Base-by-base conservation (phyloP, 2,888 invertebrate species). In the Helobdella robusta region DNA sequence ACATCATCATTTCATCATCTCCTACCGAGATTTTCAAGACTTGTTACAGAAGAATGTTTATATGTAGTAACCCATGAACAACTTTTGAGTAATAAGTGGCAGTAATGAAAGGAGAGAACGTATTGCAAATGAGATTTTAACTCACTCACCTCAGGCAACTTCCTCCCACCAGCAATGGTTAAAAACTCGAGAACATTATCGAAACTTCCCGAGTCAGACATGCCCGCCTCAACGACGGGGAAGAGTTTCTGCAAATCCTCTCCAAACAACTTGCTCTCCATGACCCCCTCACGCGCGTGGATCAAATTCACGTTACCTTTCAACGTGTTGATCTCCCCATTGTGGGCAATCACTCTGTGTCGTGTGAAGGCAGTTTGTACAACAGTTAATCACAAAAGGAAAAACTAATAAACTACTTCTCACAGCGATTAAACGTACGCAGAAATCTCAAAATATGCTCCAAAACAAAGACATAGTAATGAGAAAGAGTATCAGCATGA, bases 271-370 rank as follows among this genome's bases (percentile, higher is more conserved):
- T 86, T 83, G 77, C 89, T 92, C 77, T 87, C 85, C 95, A 97
- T 95, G 36, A 95, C 91, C 66, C 97, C 97, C 80, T 97, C 97
- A 65, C 98, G 87, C 64, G 97, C 97, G 79, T 91, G 90, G 97
- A 98, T 98, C 72, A 91, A 85, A 81, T 98, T 98, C 8, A 95
- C 91, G 80, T 98, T 98, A 73, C 98, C 98, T 70, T 95, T 86
- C 73, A 98, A 84, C 18, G 98, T 98, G 83, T 98, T 98, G 80
- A 98, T 98, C 83, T 98, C 98, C 70, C 98, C 98, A 82, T 98
- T 98, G 83, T 98, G 98, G 69, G 97, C 97, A 73, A 98, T 83
- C 76, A 89, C 85, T 77, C 91, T 87, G 40, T 6, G 59, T 36
- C 23, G 32, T 4, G 44, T 15, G 8, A 11, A 11, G 8, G 11